Conservation (phyloP, 2,888 invertebrate genomes). For the Sesamia inferens region DNA sequence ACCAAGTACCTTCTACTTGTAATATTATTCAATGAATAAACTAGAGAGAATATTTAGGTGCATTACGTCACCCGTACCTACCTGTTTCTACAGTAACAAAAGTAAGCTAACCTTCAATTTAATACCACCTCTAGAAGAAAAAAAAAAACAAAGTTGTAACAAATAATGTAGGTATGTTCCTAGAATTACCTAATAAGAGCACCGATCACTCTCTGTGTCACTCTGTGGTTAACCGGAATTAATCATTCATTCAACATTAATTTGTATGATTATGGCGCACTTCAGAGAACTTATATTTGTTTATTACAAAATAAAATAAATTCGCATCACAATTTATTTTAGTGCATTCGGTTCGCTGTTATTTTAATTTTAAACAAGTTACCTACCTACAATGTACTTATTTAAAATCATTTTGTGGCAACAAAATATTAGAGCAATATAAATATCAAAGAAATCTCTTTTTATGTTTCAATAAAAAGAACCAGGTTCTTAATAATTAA, state of each 20-base stretch:
- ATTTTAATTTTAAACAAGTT: conserved; percentile 13
- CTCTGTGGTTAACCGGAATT: conserved; percentile 75
- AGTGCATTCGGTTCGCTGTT: background rate
- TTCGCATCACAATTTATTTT: conserved; percentile 30
- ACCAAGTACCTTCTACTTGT: background rate
- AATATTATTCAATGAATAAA: background rate
- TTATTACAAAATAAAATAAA: conserved; percentile 27
- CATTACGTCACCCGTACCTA: conserved; percentile 48
- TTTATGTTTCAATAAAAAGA: background rate
- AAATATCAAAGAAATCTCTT: too few relatives aligned
- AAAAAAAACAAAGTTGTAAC: conserved; percentile 52
- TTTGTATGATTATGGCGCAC: conserved; percentile 61
- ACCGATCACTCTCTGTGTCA: conserved; percentile 57
- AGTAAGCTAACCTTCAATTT: conserved; percentile 48
- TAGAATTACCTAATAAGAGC: conserved; percentile 49
- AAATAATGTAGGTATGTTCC: conserved; percentile 50
- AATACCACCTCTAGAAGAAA: conserved; percentile 24
- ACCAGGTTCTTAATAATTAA: too few relatives aligned
- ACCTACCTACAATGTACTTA: background rate
- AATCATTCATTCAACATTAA: conserved; percentile 73
- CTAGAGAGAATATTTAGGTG: conserved; percentile 22
- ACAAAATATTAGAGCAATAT: background rate
- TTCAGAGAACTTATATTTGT: conserved; percentile 64
- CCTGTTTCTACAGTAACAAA: conserved; percentile 25
- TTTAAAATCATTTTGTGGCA: background rate